Percentiles rank a stretch among this genome's conserved stretches.
phyloP scores from a whole-genome alignment of 92 coral and sea anemone species.

The Epizoanthus fatuus region DNA sequence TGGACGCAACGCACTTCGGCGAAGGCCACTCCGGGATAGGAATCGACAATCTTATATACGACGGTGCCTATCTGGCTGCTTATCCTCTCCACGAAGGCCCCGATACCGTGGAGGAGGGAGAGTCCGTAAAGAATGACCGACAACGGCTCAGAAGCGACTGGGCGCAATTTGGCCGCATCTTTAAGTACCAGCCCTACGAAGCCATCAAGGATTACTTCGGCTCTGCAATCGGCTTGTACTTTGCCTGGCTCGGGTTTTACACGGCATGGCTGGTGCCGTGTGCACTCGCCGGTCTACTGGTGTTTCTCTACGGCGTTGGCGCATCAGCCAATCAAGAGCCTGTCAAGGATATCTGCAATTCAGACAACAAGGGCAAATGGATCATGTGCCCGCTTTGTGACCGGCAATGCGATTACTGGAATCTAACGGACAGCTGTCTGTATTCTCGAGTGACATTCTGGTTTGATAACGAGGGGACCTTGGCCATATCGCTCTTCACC shows the following conservation, averaged over 20 bases:
- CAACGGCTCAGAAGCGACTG: constrained; percentile 88
- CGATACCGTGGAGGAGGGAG: constrained; percentile 56
- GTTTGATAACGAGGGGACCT: constrained; percentile 79
- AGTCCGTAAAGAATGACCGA: constrained; percentile 75
- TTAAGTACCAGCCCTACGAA: constrained; percentile 91
- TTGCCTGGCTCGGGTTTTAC: constrained; percentile 97
- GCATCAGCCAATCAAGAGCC: constrained; percentile 77
- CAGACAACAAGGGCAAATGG: constrained; percentile 64
- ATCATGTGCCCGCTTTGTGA: constrained; percentile 99
- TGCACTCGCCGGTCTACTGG: constrained; percentile 82
- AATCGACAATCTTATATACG: constrained; percentile 72
- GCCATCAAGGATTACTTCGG: constrained; percentile 91
- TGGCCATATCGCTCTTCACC: constrained; percentile 74
- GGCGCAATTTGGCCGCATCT: constrained; percentile 89
- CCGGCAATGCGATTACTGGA: constrained; percentile 95
- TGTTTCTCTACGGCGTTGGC: constrained; percentile 91
- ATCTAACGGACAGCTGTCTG: constrained; percentile 75
- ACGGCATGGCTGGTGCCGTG: constrained; percentile 91
- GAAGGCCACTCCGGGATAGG: constrained; percentile 79
- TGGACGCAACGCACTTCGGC: constrained; percentile 74
- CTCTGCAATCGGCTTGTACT: constrained; percentile 84
- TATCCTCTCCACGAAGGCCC: constrained; percentile 91
- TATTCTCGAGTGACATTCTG: constrained; percentile 74
- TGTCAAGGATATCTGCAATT: constrained; percentile 85
- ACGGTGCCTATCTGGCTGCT: constrained; percentile 73